Conservation (phyloP, 2,797 vertebrate species). For the Geotrypetes seraphini region DNA sequence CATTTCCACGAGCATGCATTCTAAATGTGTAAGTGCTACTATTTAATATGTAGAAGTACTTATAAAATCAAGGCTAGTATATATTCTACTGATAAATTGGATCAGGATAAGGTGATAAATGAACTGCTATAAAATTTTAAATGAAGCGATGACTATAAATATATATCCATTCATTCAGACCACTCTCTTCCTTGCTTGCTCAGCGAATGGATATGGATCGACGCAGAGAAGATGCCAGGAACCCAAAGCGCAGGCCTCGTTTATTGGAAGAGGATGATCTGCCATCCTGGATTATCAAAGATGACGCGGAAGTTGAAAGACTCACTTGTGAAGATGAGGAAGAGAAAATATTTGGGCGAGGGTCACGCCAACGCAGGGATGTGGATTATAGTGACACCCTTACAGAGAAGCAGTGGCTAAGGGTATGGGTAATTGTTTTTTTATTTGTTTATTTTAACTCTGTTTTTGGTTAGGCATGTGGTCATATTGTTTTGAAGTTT, state of each 20-base stretch:
- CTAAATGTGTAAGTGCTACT: too few relatives aligned
- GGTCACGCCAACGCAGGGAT: conserved; percentile 85
- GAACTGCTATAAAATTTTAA: too few relatives aligned
- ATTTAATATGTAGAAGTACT: too few relatives aligned
- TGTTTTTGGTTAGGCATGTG: too few relatives aligned
- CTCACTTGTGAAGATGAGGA: conserved; percentile 94
- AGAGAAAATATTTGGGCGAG: conserved; percentile 91
- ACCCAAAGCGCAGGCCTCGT: conserved; percentile 88
- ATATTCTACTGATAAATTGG: too few relatives aligned
- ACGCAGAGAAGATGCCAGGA: conserved; percentile 86
- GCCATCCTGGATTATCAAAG: conserved; percentile 94
- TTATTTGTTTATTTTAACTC: neutral
- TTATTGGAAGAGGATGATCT: conserved; percentile 95
- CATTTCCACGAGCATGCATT: too few relatives aligned
- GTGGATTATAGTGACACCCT: conserved; percentile 94
- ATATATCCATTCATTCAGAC: too few relatives aligned
- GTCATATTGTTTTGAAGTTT: too few relatives aligned
- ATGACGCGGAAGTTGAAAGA: conserved; percentile 90
- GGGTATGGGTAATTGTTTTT: conserved; percentile 58
- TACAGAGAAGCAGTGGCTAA: conserved; percentile 94
- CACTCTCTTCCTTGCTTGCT: neutral
- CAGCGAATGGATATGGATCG: conserved; percentile 96
- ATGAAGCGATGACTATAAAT: too few relatives aligned
- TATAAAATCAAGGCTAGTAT: too few relatives aligned
- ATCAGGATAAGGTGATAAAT: too few relatives aligned